Evolutionary conservation across 2,888 invertebrate genomes (phyloP), one percentile per base, ranked within the genome.

Genomic region (Dolichopus griseipennis): DNA sequence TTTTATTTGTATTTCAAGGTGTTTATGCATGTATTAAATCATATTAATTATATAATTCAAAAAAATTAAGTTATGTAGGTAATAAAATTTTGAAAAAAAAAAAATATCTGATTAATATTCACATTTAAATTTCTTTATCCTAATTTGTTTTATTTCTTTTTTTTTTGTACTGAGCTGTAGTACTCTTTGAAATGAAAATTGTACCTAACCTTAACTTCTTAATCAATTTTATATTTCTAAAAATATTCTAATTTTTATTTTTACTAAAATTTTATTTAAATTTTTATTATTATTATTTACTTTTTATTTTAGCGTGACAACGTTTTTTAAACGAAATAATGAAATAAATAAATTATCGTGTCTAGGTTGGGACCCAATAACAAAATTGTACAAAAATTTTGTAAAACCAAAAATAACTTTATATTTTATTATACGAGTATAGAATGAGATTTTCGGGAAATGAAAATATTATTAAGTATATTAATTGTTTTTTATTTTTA

Each of bases 221-320:
- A 27, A 27, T 27, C 27, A 52, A 52, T 52, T 52, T 52, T 52
- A 12, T 43, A 10, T 43, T 15, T 43, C 10, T 43, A 43, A 34
- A 9, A n/a, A 43, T 43, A 9, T 52, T 52, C 2, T 18, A 52
- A 18, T 18, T 52, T 52, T 2, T n/a, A 18, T 52, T 52, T n/a
- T n/a, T 52, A 18, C 6, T 52, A 18, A 18, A 4, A 18, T 52
- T 52, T 52, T 52, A 27, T 27, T 27, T 27, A 27, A 27, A 27
- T 27, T 27, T 18, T 52, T 52, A n/a, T n/a, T n/a, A n/a, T n/a
- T n/a, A n/a, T n/a, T n/a, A n/a, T n/a, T 8, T 52, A 2, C 52
- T 52, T 52, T 52, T 18, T n/a, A 52, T 52, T 52, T 52, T 52
- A n/a, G 52, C 52, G 52, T 52, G 52, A 52, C 52, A 18, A 52